A percentile compares a stretch with the other conserved stretches of the same genome.
Conservation (phyloP, 2,888 invertebrate species). For the Drosophila putrida region DNA sequence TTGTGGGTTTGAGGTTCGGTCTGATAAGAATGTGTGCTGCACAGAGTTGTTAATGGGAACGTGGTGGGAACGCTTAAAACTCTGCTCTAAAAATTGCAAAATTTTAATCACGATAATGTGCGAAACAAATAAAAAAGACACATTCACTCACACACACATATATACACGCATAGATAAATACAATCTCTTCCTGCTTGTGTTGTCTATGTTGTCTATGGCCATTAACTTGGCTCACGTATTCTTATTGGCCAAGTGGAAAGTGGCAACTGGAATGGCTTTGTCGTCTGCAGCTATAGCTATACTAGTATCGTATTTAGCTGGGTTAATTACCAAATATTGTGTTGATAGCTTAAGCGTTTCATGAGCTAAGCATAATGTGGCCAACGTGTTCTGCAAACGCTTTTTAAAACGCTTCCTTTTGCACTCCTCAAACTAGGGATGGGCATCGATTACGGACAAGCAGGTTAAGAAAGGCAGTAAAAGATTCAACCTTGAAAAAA, state of each 20-base stretch:
- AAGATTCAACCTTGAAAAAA: no score
- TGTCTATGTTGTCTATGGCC: slow-evolving; percentile 34
- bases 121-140: slow-evolving; percentile 53
- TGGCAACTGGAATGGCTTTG: slow-evolving; percentile 16
- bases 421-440: slow-evolving; percentile 8
- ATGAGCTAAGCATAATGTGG: slow-evolving; percentile 61
- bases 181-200: slow-evolving; percentile 8
- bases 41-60: slow-evolving; percentile 68
- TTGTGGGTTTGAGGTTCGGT: slow-evolving; percentile 24
- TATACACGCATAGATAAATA: slow-evolving; percentile 1
- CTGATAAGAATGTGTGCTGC: slow-evolving; percentile 71
- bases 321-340: slow-evolving; percentile 80
- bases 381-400: slow-evolving; percentile 54
- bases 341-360: slow-evolving; percentile 78
- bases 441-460: no score
- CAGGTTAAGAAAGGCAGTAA: no score
- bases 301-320: slow-evolving; percentile 69
- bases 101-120: slow-evolving; percentile 81
- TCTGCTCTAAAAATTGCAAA: slow-evolving; percentile 59
- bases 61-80: slow-evolving; percentile 40
- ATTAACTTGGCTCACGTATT: slow-evolving; percentile 65
- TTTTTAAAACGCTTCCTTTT: slow-evolving; percentile 53
- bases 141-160: slow-evolving; percentile 15
- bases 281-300: slow-evolving; percentile 48
- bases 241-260: slow-evolving; percentile 28